Evolutionary conservation across 2,113 vertebrate genomes (phyloP), one percentile per base, ranked within the genome.

Genomic region (Sceloporus undulatus): DNA sequence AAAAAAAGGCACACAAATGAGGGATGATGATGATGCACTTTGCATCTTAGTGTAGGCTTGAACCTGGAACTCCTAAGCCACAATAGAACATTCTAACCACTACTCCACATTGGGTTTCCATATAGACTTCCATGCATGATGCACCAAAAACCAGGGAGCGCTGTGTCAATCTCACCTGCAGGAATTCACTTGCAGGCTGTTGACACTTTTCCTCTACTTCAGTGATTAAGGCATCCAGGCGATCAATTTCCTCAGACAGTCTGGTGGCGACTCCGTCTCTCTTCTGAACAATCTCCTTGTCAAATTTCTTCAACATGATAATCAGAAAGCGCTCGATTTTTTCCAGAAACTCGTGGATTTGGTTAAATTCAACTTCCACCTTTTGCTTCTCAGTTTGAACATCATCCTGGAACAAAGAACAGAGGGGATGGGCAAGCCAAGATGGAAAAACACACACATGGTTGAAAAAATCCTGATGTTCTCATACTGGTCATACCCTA

Each of bases 261-360:
- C 27, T 80, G 52, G 34, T 68, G 3, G 27, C 42, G 0, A 16
- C 70, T 23, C 66, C 84, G 9, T 89, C 83, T 25, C 76, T 79
- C 70, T 56, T n/a, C 14, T 85, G 76, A 9, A 52, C 83, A 66
- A 85, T 82, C 88, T 86, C 79, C 68, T 84, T 85, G 56, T 89
- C 88, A 85, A 75, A 52, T n/a, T 59, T 56, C 6, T 85, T 77
- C 77, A 89, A 25, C 25, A 75, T 82, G 40, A 77, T 85, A 66
- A 85, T 29, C 84, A 89, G 84, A 19, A 86, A 71, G 11, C 42
- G 68, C 38, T 89, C 88, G 5, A 85, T 79, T 76, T 89, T 79
- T 40, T 86, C 83, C 54, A 89, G 11, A 34, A 89, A 73, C 42
- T 89, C 76, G 1, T 77, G 83, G 23, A 80, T 70, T n/a, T 86